phyloP scores from a whole-genome alignment of 2,888 invertebrate species.

The Scelioninae gen. 2 region DNA sequence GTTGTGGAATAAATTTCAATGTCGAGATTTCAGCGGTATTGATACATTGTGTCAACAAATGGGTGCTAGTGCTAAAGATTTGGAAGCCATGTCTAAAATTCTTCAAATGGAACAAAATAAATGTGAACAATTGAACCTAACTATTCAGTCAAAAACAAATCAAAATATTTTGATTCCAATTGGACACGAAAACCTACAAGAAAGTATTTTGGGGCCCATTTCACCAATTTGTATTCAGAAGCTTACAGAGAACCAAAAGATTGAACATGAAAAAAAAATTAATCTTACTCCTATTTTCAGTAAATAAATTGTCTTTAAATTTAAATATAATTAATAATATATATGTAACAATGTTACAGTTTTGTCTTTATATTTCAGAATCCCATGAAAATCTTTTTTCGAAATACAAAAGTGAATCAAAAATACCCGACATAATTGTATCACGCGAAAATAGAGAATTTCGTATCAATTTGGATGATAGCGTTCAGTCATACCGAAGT shows the following conservation, averaged over 20 bases:
- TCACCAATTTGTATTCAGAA: conserved; percentile 26
- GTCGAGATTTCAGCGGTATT: conserved; percentile 2
- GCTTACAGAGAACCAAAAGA: conserved; percentile 21
- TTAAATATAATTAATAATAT: too few species aligned
- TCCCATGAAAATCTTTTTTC: conserved; percentile 11
- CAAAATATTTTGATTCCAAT: too few species aligned
- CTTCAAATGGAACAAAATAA: conserved; percentile 1
- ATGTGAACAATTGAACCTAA: background rate
- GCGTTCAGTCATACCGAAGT: conserved; percentile 2
- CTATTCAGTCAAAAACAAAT: conserved; percentile 7
- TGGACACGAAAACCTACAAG: too few species aligned
- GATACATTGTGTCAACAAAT: conserved; percentile 3
- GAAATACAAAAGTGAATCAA: conserved; percentile 23
- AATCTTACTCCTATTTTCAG: conserved; percentile 27
- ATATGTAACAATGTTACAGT: background rate
- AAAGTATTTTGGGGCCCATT: background rate
- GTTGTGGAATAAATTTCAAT: conserved; percentile 1
- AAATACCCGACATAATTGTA: background rate
- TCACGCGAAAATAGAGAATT: conserved; percentile 3
- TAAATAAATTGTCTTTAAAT: too few species aligned
- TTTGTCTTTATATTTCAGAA: conserved; percentile 18
- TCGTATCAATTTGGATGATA: conserved; percentile 26
- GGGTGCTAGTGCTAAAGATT: conserved; percentile 16
- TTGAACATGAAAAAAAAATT: conserved; percentile 29
- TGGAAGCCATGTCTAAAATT: background rate